Evolutionary conservation across 2,888 invertebrate species (phyloP), one percentile per base, ranked within the genome.

Genomic region (Teleogryllus oceanicus): DNA sequence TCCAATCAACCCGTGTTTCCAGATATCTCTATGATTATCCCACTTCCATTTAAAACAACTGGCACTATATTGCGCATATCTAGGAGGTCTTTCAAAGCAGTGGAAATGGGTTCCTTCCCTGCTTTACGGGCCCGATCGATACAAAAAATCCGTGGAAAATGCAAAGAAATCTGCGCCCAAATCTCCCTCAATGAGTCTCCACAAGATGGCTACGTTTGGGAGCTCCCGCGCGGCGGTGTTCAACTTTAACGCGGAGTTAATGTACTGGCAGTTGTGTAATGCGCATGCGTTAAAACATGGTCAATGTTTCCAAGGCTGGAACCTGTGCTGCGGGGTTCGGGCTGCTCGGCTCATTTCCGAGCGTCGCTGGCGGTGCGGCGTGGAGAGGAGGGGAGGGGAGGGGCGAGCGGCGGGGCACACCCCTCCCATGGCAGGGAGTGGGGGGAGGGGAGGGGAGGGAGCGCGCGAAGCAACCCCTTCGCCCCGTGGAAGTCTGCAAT

Each of bases 401-500:
- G 8, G 62, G 62, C 62, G n/a, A 10, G 62, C 62, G n/a, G 62
- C 62, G n/a, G n/a, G 13, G 62, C 62, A 1, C 13, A 18, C 62
- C 62, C 62, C 62, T 62, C 62, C 62, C 62, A 12, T n/a, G n/a
- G 62, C 62, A n/a, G 62, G 0, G 62, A 62, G n/a, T 62, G 62
- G n/a, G 62, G 62, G 18, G 62, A 16, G 62, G 62, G 16, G 62
- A 62, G 62, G 16, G n/a, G 62, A n/a, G 62, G 62, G 16, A 13
- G 62, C 62, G 62, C 16, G 81, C 79, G 80, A 78, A 81, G 51
- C 76, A 79, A 76, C 81, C 78, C 77, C 76, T 62, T 79, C 81
- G 82, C 78, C 82, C 81, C 80, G 82, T 62, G 62, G 62, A 62
- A 81, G 79, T 82, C 81, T 80, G 81, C 82, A 80, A 76, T 79